Evolutionary conservation across 2,888 invertebrate species (phyloP).

Genomic region (Drosophila suboccidentalis): DNA sequence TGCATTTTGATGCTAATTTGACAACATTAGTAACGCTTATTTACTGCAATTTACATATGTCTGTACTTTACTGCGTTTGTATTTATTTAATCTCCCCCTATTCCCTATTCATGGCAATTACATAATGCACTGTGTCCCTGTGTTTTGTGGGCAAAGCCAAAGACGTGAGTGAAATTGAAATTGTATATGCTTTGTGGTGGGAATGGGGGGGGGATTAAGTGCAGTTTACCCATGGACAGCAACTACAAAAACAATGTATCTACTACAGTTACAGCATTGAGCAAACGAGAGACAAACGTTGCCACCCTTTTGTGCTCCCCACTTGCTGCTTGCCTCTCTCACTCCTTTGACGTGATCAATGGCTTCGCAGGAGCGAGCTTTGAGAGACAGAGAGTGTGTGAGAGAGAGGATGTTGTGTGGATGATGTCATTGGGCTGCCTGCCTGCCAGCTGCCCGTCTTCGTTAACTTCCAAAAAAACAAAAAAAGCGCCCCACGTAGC

Average conservation of each 20-base stretch:
- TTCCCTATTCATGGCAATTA: conserved; percentile 48
- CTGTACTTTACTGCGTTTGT: conserved; percentile 30
- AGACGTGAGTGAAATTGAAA: conserved; percentile 71
- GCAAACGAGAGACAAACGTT: conserved; percentile 18
- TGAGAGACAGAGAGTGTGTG: conserved; percentile 14
- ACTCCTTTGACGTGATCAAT: conserved; percentile 18
- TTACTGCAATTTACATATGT: conserved; percentile 59
- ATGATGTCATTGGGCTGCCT: conserved; percentile 57
- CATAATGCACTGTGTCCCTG: conserved; percentile 59
- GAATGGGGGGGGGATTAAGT: conserved; percentile 49
- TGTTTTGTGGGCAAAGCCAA: conserved; percentile 11
- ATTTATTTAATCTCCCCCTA: conserved; percentile 1
- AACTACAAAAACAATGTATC: conserved; percentile 44
- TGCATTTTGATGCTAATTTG: conserved; percentile 40
- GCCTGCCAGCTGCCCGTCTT: conserved; percentile 54
- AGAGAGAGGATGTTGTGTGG: conserved; percentile 48
- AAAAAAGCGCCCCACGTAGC: conserved; percentile 46
- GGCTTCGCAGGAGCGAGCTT: conserved; percentile 34
- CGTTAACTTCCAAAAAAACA: conserved; percentile 17
- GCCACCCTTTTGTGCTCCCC: conserved; percentile 19
- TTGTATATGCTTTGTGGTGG: conserved; percentile 57
- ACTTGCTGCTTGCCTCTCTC: neutral
- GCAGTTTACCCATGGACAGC: conserved; percentile 51
- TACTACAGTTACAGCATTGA: conserved; percentile 59
- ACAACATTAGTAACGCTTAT: conserved; percentile 68